Percentiles rank a stretch among this genome's conserved stretches.
phyloP scores from a whole-genome alignment of 2,888 invertebrate genomes.

The Nymphalis polychloros region DNA sequence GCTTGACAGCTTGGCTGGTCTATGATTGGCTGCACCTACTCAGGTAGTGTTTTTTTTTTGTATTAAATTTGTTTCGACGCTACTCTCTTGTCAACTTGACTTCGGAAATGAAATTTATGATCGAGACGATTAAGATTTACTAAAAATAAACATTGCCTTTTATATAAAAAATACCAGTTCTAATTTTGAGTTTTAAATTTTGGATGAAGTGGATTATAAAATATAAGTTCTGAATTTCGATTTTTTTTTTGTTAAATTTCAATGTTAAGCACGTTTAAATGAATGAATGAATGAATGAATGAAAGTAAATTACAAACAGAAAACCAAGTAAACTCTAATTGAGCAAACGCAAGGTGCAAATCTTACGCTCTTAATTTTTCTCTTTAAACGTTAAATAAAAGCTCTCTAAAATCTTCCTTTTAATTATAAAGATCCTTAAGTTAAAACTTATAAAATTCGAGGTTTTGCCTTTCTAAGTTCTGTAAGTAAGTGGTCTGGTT shows the following conservation, averaged over 20 bases:
- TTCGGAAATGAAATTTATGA: constrained; percentile 17
- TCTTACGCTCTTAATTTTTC: constrained; percentile 24
- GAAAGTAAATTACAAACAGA: constrained; percentile 24
- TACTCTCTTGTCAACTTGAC: constrained; percentile 38
- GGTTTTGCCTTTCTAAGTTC: neutral
- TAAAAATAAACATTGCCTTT: constrained; percentile 4
- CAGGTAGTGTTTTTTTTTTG: constrained; percentile 39
- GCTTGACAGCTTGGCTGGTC: constrained; percentile 26
- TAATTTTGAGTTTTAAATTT: neutral
- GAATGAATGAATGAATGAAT: constrained; percentile 12
- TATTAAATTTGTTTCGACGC: constrained; percentile 29
- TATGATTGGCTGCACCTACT: constrained; percentile 29
- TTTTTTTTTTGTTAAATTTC: constrained; percentile 5
- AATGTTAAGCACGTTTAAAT: constrained; percentile 11
- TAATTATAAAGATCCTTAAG: constrained; percentile 9
- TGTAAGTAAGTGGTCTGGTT: too few relatives aligned
- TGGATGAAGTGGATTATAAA: neutral
- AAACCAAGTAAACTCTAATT: constrained; percentile 33
- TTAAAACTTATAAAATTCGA: neutral
- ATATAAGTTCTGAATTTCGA: neutral
- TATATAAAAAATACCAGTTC: neutral
- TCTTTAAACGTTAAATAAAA: constrained; percentile 8
- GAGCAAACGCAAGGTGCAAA: constrained; percentile 31
- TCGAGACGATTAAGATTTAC: neutral
- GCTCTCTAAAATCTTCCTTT: neutral